A percentile compares a stretch with the other conserved stretches of the same genome.
Conservation (phyloP, 2,888 invertebrate species). For the Drosophila multiciliata region DNA sequence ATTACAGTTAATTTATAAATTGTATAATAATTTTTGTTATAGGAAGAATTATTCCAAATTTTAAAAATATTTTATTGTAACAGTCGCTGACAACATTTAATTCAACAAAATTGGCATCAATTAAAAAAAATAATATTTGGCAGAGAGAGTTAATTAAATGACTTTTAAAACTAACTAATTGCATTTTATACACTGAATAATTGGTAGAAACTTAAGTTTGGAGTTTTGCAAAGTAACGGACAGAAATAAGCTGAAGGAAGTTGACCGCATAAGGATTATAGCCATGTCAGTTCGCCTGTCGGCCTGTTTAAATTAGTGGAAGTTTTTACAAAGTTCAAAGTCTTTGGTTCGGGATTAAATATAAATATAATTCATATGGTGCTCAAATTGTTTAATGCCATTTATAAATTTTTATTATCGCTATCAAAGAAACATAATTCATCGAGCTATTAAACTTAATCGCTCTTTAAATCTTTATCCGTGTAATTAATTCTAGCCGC, state of each 20-base stretch:
- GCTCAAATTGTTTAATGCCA: not conserved
- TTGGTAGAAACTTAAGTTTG: not conserved
- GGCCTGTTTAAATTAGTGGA: not conserved
- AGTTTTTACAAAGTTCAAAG: not conserved
- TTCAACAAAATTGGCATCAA: not conserved
- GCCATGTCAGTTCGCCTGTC: not conserved
- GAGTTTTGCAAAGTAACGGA: not conserved
- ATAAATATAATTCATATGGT: not conserved
- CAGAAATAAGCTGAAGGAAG: not conserved
- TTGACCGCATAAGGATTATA: not conserved
- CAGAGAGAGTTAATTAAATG: not conserved
- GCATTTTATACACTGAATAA: not conserved
- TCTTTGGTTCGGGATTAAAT: not conserved
- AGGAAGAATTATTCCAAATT: not conserved
- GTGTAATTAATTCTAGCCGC: constrained; percentile 2
- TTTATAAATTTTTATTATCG: not conserved
- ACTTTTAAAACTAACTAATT: not conserved
- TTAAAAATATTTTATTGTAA: not conserved
- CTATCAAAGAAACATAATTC: not conserved
- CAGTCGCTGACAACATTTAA: not conserved
- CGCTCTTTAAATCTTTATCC: not conserved
- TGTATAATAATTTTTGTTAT: not conserved
- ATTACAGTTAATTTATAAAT: not conserved
- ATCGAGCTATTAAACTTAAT: not conserved
- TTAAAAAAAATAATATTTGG: not conserved